A percentile compares a stretch with the other conserved stretches of the same genome.
phyloP scores from a whole-genome alignment of 2,888 invertebrate genomes.

The Zele albiditarsus region DNA sequence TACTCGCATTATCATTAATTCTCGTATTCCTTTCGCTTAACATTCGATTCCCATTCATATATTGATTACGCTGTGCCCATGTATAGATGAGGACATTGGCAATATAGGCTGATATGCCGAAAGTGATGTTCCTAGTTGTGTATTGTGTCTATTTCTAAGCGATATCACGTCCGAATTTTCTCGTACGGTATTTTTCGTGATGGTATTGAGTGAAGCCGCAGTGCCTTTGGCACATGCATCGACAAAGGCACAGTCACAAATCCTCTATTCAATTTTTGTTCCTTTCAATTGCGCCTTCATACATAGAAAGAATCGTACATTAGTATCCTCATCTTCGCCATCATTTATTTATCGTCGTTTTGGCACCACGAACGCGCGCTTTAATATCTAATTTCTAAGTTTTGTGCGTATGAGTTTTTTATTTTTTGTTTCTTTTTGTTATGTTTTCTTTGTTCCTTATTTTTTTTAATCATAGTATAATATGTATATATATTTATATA shows the following conservation, averaged over 20 bases:
- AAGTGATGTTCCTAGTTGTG: neutral
- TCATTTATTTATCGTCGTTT: constrained; percentile 55
- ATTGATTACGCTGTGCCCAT: constrained; percentile 20
- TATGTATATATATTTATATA: constrained; percentile 59
- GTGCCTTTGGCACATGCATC: constrained; percentile 52
- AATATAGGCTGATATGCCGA: neutral
- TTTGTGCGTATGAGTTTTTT: neutral
- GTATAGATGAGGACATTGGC: neutral
- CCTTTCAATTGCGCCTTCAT: constrained; percentile 44
- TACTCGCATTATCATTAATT: neutral
- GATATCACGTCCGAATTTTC: neutral
- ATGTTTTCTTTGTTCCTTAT: constrained; percentile 48
- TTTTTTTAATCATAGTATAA: constrained; percentile 56
- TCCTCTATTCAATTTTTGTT: constrained; percentile 40
- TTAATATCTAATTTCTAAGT: constrained; percentile 30
- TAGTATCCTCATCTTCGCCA: constrained; percentile 1
- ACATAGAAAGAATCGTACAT: neutral
- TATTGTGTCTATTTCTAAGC: neutral
- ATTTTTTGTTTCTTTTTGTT: constrained; percentile 37
- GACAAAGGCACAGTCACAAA: constrained; percentile 70
- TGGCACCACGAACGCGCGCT: constrained; percentile 66
- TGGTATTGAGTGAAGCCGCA: neutral
- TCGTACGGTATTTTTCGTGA: neutral
- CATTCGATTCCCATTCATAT: constrained; percentile 37
- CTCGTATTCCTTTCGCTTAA: constrained; percentile 32